Evolutionary conservation across 1,140 invertebrate species (phyloP).

Genomic region (Leptinotarsa undecemlineata): DNA sequence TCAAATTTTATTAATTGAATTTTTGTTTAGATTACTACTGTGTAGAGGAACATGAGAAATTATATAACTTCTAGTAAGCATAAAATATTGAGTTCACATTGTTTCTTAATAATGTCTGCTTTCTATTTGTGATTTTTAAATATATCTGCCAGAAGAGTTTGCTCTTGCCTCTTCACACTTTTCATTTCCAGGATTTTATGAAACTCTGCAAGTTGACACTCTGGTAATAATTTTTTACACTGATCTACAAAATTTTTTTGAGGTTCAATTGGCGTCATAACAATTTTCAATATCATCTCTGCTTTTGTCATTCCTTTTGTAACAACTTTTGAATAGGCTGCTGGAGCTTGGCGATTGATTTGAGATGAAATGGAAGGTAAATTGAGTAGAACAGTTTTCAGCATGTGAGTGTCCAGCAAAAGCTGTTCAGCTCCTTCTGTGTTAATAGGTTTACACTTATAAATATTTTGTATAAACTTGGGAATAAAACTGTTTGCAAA

Average conservation of each 20-base stretch:
- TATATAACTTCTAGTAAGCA: too few relatives aligned
- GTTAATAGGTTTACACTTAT: constrained; percentile 92
- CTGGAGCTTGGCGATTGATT: constrained; percentile 83
- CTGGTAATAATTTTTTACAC: constrained; percentile 87
- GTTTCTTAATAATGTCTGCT: too few relatives aligned
- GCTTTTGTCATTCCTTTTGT: constrained; percentile 95
- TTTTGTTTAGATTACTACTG: too few relatives aligned
- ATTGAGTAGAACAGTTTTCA: constrained; percentile 95
- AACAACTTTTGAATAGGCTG: constrained; percentile 85
- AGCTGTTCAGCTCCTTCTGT: constrained; percentile 95
- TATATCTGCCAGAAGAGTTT: constrained; percentile 48
- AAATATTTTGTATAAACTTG: constrained; percentile 91
- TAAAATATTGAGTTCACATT: too few relatives aligned
- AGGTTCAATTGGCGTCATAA: constrained; percentile 92
- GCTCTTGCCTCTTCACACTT: constrained; percentile 63
- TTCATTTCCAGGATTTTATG: constrained; percentile 98
- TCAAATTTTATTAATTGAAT: too few relatives aligned
- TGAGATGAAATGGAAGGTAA: constrained; percentile 91
- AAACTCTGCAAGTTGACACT: constrained; percentile 88
- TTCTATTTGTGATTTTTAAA: constrained; percentile 43
- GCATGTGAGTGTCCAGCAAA: constrained; percentile 94
- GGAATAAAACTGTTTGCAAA: constrained; percentile 95
- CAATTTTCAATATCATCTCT: constrained; percentile 97
- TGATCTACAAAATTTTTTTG: constrained; percentile 88
- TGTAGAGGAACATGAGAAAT: too few relatives aligned